Conservation (phyloP, 2,888 invertebrate species). For the Agrochola circellaris region DNA sequence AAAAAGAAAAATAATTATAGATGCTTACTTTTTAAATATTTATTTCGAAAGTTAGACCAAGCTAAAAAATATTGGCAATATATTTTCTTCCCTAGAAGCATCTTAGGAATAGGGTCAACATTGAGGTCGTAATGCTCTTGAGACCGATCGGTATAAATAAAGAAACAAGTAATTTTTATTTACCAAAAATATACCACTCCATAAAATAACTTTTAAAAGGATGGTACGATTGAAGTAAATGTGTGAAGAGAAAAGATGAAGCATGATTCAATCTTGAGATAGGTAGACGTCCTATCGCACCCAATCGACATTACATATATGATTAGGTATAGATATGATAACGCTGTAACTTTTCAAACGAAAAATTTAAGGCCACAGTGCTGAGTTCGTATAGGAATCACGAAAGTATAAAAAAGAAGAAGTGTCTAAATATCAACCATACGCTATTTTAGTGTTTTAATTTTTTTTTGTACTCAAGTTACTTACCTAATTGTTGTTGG, state of each 20-base stretch:
- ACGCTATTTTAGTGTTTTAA: neutral
- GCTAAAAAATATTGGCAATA: slow-evolving; percentile 3
- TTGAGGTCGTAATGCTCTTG: slow-evolving; percentile 4
- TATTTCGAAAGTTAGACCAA: neutral
- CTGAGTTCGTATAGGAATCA: neutral
- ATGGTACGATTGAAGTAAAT: too few relatives aligned
- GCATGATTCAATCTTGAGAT: neutral
- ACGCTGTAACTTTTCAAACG: neutral
- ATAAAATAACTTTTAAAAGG: neutral
- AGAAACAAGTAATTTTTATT: neutral
- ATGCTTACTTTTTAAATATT: slow-evolving; percentile 2
- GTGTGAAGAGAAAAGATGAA: neutral
- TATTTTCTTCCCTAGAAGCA: neutral
- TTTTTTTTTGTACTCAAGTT: neutral
- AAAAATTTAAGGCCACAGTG: neutral
- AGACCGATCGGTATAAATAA: slow-evolving; percentile 16
- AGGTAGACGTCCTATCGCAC: neutral
- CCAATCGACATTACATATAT: neutral
- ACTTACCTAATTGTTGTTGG: neutral
- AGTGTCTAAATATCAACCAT: neutral
- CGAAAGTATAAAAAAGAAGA: neutral
- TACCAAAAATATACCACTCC: neutral
- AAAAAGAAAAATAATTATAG: neutral
- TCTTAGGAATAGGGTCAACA: slow-evolving; percentile 1
- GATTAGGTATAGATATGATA: neutral